These are phyloP conservation scores for Caretta caretta DNA, from an alignment of 2,113 vertebrate species.

Conservation along the genomic window DNA sequence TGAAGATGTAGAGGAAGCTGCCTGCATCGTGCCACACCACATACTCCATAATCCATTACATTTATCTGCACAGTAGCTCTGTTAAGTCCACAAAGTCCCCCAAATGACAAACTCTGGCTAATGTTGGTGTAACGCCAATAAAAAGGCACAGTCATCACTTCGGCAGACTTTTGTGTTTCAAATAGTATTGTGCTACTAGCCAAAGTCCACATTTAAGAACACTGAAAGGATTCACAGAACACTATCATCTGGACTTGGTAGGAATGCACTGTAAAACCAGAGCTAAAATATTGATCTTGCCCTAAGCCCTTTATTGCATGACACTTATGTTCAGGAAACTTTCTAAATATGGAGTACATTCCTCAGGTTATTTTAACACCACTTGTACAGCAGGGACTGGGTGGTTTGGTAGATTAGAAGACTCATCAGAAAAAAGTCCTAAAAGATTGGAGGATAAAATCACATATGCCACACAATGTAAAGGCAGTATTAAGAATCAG, in stretches of 20 bases:
- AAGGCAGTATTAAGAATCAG: neutral
- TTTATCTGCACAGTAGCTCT: neutral
- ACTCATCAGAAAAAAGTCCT: neutral
- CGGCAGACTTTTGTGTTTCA: neutral
- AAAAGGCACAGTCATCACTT: neutral
- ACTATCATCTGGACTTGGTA: neutral
- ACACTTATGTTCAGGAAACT: neutral
- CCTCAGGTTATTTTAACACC: conserved; percentile 33
- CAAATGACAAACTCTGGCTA: neutral
- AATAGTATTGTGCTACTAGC: neutral
- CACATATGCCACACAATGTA: rapidly evolving
- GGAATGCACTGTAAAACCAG: neutral
- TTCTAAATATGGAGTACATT: conserved; percentile 48
- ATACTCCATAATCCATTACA: neutral
- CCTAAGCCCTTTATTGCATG: neutral
- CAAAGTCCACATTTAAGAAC: neutral
- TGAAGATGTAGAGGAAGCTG: neutral
- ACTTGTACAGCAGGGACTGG: neutral
- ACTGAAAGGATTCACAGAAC: neutral
- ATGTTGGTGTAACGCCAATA: neutral
- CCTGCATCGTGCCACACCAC: rapidly evolving
- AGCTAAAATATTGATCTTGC: conserved; percentile 42
- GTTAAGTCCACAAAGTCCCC: neutral
- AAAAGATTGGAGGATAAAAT: neutral
- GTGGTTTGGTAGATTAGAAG: neutral